A percentile compares a stretch with the other conserved stretches of the same genome.
phyloP scores from a whole-genome alignment of 1,140 invertebrate genomes.

The Rhyacophila brunnea region DNA sequence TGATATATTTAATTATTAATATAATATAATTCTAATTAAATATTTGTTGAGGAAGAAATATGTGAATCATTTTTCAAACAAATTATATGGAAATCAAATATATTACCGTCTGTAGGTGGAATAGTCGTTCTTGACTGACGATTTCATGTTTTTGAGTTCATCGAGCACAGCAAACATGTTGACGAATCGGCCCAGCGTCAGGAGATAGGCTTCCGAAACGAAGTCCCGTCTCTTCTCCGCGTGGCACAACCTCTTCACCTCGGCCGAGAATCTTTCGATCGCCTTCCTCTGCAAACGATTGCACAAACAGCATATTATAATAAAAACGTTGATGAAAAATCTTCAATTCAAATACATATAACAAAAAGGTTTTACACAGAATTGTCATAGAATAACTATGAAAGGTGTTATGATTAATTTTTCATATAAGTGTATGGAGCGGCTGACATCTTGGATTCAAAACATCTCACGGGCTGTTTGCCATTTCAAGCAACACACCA shows the following conservation, averaged over 20 bases:
- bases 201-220: conserved; percentile 96
- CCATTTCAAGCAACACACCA: too few relatives aligned
- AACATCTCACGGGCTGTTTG: too few relatives aligned
- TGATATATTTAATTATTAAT: too few relatives aligned
- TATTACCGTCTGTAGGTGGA: conserved; percentile 89
- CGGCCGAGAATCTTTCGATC: conserved; percentile 93
- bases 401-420: too few relatives aligned
- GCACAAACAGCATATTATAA: not conserved
- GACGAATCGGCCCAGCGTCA: conserved; percentile 98
- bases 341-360: too few relatives aligned
- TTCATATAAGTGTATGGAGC: too few relatives aligned
- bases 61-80: too few relatives aligned
- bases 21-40: too few relatives aligned
- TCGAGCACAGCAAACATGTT: conserved; percentile 99
- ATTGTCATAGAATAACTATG: too few relatives aligned
- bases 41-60: too few relatives aligned
- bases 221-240: conserved; percentile 97
- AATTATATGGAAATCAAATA: conserved; percentile 3
- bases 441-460: too few relatives aligned
- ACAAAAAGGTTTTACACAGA: not conserved
- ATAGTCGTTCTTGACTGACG: conserved; percentile 99
- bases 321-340: not conserved
- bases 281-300: conserved; percentile 77
- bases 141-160: conserved; percentile 99
- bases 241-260: conserved; percentile 94